phyloP scores from a whole-genome alignment of 2,797 vertebrate genomes.

The Propithecus deckenii region DNA sequence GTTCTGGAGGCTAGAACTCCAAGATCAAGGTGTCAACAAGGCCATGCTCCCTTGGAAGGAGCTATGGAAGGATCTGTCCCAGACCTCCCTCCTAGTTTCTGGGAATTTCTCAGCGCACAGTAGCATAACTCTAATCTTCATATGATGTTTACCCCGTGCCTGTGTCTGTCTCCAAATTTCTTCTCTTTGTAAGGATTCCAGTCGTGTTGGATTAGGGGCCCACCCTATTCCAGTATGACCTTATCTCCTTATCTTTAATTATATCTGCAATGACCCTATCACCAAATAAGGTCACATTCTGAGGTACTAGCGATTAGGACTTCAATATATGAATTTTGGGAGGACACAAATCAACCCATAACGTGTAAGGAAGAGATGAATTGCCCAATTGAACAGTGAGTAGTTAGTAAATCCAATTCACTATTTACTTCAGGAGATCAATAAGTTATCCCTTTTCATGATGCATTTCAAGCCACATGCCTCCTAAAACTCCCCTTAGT shows the following conservation, averaged over 20 bases:
- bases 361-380: background rate
- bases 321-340: background rate
- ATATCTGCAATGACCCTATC: background rate
- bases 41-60: background rate
- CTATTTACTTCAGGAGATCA: background rate
- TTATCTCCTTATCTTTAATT: background rate
- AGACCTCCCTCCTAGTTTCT: background rate
- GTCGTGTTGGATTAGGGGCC: background rate
- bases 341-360: background rate
- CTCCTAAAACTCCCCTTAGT: background rate
- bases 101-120: background rate
- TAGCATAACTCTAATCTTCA: background rate
- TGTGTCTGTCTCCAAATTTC: background rate
- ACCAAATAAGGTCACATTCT: background rate
- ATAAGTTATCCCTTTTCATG: background rate
- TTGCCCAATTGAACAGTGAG: background rate
- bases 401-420: background rate
- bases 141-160: fast-evolving
- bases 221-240: background rate
- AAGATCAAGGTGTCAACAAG: background rate
- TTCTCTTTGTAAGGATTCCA: background rate
- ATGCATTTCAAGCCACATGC: background rate
- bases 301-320: background rate
- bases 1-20: background rate
- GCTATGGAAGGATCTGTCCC: background rate